These are phyloP conservation scores for Dasyurus viverrinus DNA, from an alignment of 2,113 vertebrate species.

Conservation along the genomic window DNA sequence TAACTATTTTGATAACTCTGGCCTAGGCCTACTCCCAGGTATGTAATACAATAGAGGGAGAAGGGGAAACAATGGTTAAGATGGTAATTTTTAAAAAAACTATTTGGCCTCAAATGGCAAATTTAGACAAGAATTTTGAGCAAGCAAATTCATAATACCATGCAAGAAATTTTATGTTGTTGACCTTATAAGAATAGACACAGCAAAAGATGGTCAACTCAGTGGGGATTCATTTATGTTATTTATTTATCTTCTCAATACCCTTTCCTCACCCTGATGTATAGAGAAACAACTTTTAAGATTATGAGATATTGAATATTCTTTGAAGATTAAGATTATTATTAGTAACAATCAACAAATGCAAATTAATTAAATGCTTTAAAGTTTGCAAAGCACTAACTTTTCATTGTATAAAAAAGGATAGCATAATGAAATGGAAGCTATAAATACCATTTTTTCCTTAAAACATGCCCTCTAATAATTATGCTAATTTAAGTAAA, in stretches of 20 bases:
- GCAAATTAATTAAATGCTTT: neutral
- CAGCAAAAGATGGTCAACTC: neutral
- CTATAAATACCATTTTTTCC: neutral
- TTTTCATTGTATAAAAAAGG: neutral
- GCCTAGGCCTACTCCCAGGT: conserved; percentile 74
- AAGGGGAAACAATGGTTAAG: neutral
- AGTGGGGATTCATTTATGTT: neutral
- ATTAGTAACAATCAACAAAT: neutral
- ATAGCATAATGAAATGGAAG: neutral
- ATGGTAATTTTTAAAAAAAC: neutral
- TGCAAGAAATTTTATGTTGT: neutral
- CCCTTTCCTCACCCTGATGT: neutral
- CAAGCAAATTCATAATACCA: neutral
- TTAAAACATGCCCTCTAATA: neutral
- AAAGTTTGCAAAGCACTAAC: neutral
- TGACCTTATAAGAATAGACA: neutral
- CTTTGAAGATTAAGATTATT: neutral
- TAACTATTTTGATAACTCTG: conserved; percentile 74
- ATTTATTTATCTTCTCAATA: neutral
- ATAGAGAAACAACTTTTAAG: neutral
- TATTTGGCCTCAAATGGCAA: neutral
- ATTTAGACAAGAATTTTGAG: neutral
- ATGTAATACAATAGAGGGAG: neutral
- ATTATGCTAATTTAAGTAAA: neutral
- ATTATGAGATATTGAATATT: neutral